Evolutionary conservation across 2,888 invertebrate species (phyloP), one percentile per base, ranked within the genome.

Genomic region (Ptilodon capucinus): DNA sequence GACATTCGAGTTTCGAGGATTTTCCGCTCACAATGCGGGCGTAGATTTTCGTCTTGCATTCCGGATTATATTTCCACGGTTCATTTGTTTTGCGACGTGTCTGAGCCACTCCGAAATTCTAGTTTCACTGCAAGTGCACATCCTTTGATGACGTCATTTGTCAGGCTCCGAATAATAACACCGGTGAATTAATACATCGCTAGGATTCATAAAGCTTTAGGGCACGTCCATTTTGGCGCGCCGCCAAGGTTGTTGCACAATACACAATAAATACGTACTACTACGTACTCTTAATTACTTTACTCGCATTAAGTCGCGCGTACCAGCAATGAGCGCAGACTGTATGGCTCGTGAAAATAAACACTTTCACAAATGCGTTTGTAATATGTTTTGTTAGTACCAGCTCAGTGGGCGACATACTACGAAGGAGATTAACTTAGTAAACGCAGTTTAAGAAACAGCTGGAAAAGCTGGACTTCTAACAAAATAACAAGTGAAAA

Each of bases 1-100:
- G 84, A 86, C 83, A 85, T 83, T 83, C 76, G 71, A 82, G 81
- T 84, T 82, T 80, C n/a, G n/a, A n/a, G n/a, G 81, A 86, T 89
- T 90, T 88, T 85, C 82, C 75, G 74, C 79, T 84, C 75, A 85
- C 88, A 89, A 87, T 84, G 76, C 79, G 74, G 74, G 73, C 76
- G 76, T 72, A 80, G 81, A 84, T 86, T 87, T 84, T 84, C 81
- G 80, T 80, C 82, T 83, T 81, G 82, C 84, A 84, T 84, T 81
- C 71, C 64, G 76, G 79, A 86, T 86, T 82, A 84, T 81, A 77
- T 69, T 72, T 74, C 73, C 68, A 79, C 76, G 79, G 76, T 76
- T 81, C 76, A 69, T 79, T 84, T 76, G 72, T 68, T 77, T 71
- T 71, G 52, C 66, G 60, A 62, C 68, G 61, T 79, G 75, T 80